phyloP scores from a whole-genome alignment of 2,888 invertebrate genomes.

The Zootermopsis nevadensis region DNA sequence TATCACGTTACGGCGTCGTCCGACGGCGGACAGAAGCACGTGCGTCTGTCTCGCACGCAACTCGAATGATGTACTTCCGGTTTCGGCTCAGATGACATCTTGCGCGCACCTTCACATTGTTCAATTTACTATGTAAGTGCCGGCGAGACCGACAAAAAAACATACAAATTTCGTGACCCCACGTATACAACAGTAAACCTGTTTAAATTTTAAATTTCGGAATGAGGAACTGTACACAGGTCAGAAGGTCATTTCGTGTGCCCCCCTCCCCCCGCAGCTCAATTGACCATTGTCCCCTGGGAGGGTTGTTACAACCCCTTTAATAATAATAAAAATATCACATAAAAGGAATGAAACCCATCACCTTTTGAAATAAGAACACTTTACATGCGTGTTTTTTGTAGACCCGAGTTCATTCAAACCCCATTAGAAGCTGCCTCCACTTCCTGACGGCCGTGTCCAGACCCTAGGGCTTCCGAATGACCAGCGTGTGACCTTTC shows the following conservation, averaged over 20 bases:
- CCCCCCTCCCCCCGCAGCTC: not conserved
- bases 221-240: conserved; percentile 10
- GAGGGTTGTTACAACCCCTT: conserved; percentile 6
- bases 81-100: conserved; percentile 20
- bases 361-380: conserved; percentile 21
- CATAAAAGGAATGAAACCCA: conserved; percentile 32
- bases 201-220: conserved; percentile 28
- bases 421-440: conserved; percentile 29
- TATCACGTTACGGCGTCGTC: no score
- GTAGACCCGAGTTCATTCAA: conserved; percentile 16
- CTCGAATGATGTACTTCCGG: not conserved
- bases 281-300: conserved; percentile 32
- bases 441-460: conserved; percentile 23
- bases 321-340: conserved; percentile 20
- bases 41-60: not conserved
- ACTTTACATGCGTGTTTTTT: conserved; percentile 23
- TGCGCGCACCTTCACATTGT: not conserved
- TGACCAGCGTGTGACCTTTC: conserved; percentile 4
- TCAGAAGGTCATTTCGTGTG: conserved; percentile 2
- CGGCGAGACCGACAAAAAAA: not conserved
- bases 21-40: not conserved
- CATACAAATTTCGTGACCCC: conserved; percentile 26
- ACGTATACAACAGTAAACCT: conserved; percentile 14
- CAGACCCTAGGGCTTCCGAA: not conserved
- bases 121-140: conserved; percentile 8